Percentiles rank a stretch among this genome's conserved stretches.
These are phyloP conservation scores for Vandiemenella viatica DNA, from an alignment of 2,888 invertebrate genomes.

Conservation along the genomic window DNA sequence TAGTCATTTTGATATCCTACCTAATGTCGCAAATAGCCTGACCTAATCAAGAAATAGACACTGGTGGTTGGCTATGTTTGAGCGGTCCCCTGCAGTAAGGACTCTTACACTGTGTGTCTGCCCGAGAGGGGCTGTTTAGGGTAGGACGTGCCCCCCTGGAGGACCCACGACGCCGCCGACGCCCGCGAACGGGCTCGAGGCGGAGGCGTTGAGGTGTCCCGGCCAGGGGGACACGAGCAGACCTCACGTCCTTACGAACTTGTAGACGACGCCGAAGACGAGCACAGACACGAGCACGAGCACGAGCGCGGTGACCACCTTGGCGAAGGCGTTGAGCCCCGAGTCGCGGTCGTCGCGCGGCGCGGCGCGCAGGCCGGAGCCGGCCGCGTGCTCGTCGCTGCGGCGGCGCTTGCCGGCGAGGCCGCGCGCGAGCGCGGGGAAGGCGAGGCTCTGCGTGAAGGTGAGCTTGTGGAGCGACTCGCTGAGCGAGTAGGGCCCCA, in stretches of 20 bases:
- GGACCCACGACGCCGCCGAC: background rate
- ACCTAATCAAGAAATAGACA: no score
- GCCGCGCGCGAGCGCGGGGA: conserved; percentile 53
- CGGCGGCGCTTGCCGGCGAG: conserved; percentile 45
- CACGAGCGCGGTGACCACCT: conserved; percentile 52
- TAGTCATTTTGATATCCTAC: no score
- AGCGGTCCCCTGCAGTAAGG: no score
- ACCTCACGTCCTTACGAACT: conserved; percentile 61
- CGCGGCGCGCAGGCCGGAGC: no score
- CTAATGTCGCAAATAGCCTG: no score
- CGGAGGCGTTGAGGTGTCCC: conserved; percentile 3
- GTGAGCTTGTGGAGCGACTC: conserved; percentile 57
- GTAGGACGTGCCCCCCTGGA: background rate
- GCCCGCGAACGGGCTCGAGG: no score
- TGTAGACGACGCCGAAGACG: conserved; percentile 57
- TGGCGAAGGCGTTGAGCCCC: conserved; percentile 53
- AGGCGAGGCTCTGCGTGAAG: conserved; percentile 49
- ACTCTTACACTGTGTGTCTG: no score
- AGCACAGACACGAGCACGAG: conserved; percentile 52
- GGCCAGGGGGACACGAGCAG: conserved; percentile 50
- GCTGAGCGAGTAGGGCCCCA: conserved; percentile 49
- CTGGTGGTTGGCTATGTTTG: no score
- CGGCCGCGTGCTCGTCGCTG: conserved; percentile 3
- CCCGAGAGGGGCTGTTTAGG: background rate
- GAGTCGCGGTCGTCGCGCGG: conserved; percentile 41